Base-by-base conservation (phyloP, 92 coral and sea anemone genomes). In the Palythoa heliodiscus region DNA sequence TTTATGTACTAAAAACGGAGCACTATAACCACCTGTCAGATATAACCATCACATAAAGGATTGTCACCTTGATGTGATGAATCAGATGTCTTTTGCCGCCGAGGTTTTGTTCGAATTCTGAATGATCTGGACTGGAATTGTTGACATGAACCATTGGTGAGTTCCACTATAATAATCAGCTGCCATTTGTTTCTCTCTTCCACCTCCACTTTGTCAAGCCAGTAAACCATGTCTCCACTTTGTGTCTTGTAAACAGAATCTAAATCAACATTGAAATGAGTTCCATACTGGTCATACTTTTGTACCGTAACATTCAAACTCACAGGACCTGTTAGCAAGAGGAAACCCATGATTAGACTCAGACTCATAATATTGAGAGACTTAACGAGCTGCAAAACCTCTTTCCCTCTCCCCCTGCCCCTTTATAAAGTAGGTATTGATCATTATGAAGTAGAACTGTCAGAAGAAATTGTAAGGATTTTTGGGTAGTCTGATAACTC, bases 61-160 rank as follows among this genome's bases (percentile, higher is more conserved):
- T 20, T 47, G 43, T 78, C 57, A 78, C 77, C 88, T 84, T 75
- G 76, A 60, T 75, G 66, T 8, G 69, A 47, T 60, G 69, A 63
- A 19, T 80, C 87, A 6, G 71, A 39, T 70, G 74, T 90, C 39
- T 88, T 60, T 50, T 25, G 77, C 52, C 92, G 57, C 54, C 90
- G 89, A 83, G 98, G 98, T 77, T 86, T 94, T 71, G 98, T 96
- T 86, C 98, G 89, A 47, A 96, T 84, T 72, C 98, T 90, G 69
- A 96, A 96, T 52, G 91, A 86, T 57, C 89, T 92, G 43, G 97
- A 92, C 15, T 63, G 82, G 60, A 89, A 88, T 3, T 61, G 58
- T 68, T 55, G 80, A 23, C 38, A 61, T 20, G 86, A 86, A 19
- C 87, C 87, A 83, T 93, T 98, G 55, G 83, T 85, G 24, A 96